Base-by-base conservation (phyloP, 2,888 invertebrate genomes). In the Papilio gigon region DNA sequence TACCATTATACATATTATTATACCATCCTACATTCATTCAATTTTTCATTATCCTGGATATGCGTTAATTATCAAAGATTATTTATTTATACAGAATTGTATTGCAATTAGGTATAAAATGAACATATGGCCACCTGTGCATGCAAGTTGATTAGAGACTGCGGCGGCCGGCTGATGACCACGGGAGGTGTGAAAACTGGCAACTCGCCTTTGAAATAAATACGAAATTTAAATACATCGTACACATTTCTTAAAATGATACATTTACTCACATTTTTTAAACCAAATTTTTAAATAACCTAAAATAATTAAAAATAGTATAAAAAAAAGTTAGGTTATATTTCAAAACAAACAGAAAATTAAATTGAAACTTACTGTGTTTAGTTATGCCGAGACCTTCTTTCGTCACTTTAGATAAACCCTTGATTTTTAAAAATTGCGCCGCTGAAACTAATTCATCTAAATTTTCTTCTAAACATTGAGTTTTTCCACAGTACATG, bases 401-500 rank as follows among this genome's bases (percentile, higher is more conserved):
- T 73, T 92, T 90, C n/a, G 93, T 93, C 3, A 94, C 88, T 78
- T 92, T 92, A 20, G 93, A 93, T 12, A 94, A 82, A 6, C 93
- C 93, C 74, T 93, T 92, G 71, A 95, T 95, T 85, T 95, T 94
- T 71, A 96, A 93, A 78, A 95, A 93, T 81, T 94, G 94, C 27
- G 95, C 95, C 8, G 95, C 95, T 66, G 95, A 94, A 59, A 95
- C 93, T 61, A 96, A 82, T 75, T 95, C 94, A 75, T 94, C 94
- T 74, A 95, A 88, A 81, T 95, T 93, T 75, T 95, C 94, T 82
- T 95, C 94, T 63, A 94, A 87, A 73, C 95, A 94, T 74, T 94
- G 94, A 1, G 95, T 95, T 88, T 95, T 95, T 1, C 95, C 95
- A 78, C 95, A 95, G 79, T 96, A 96, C 94, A 96, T 95, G 77